Evolutionary conservation across 2,113 vertebrate genomes (phyloP).

Genomic region (Microcebus griseorufus): DNA sequence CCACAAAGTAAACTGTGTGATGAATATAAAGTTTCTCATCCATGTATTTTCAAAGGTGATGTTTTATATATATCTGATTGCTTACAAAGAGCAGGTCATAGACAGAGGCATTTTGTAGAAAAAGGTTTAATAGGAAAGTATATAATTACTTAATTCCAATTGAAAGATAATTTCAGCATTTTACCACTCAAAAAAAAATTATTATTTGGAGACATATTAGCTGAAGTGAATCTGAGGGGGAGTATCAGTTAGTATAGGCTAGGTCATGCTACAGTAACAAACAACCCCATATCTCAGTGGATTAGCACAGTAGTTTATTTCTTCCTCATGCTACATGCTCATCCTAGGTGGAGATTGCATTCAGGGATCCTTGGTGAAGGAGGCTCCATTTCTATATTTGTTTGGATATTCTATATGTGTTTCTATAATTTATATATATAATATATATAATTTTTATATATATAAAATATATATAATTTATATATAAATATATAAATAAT

Average conservation of each 20-base stretch:
- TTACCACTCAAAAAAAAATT: not conserved
- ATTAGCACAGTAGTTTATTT: not conserved
- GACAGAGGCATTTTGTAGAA: not conserved
- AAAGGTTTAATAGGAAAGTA: not conserved
- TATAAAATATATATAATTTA: not conserved
- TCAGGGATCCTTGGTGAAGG: not conserved
- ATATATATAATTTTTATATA: too few relatives aligned
- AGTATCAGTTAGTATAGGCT: not conserved
- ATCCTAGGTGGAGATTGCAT: not conserved
- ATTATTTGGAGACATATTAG: not conserved
- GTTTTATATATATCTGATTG: not conserved
- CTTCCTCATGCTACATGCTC: not conserved
- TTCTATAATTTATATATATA: not conserved
- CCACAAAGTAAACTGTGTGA: slow-evolving; percentile 21
- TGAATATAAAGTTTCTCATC: not conserved
- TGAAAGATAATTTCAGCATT: not conserved
- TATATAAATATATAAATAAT: too few relatives aligned
- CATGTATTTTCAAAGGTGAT: not conserved
- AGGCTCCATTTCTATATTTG: not conserved
- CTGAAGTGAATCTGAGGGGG: not conserved
- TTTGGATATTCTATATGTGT: not conserved
- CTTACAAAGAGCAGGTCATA: not conserved
- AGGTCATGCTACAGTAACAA: not conserved
- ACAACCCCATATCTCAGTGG: not conserved
- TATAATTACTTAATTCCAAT: not conserved